phyloP scores from a whole-genome alignment of 2,888 invertebrate species.

The Drosophila paucipuncta region DNA sequence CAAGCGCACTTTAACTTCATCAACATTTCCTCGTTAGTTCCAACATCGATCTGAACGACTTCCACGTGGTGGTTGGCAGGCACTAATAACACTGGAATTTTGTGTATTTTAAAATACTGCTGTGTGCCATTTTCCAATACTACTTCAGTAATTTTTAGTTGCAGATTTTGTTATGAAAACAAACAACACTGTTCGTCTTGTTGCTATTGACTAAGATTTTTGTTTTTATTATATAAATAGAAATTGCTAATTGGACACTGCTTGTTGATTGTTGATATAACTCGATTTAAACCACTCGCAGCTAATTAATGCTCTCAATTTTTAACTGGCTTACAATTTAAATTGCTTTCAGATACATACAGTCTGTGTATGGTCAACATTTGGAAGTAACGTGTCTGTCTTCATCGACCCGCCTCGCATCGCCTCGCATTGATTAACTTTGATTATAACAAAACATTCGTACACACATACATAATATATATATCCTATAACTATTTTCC shows the following conservation, averaged over 20 bases:
- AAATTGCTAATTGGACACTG: slow-evolving; percentile 71
- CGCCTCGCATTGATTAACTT: slow-evolving; percentile 39
- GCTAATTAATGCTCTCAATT: slow-evolving; percentile 46
- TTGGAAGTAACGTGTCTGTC: slow-evolving; percentile 27
- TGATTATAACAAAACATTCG: slow-evolving; percentile 51
- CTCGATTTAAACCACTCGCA: slow-evolving; percentile 52
- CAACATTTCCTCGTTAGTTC: not conserved
- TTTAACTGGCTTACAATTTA: slow-evolving; percentile 65
- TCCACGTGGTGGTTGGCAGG: slow-evolving; percentile 31
- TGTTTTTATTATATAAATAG: slow-evolving; percentile 76
- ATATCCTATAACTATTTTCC: slow-evolving; percentile 37
- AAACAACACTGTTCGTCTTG: slow-evolving; percentile 30
- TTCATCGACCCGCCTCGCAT: not conserved
- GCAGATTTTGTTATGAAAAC: not conserved
- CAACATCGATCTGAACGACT: not conserved
- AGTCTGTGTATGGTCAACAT: slow-evolving; percentile 37
- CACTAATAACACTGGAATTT: slow-evolving; percentile 1
- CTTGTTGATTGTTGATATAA: slow-evolving; percentile 51
- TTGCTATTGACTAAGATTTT: slow-evolving; percentile 51
- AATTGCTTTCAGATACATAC: slow-evolving; percentile 71
- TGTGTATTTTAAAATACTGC: slow-evolving; percentile 14
- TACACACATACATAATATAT: slow-evolving; percentile 22
- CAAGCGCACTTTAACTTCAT: too few species aligned
- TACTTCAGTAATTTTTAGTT: slow-evolving; percentile 26
- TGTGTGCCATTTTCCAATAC: slow-evolving; percentile 1